Evolutionary conservation across 2,888 invertebrate species (phyloP), one percentile per base, ranked within the genome.

Genomic region (Lepidocyrtoides sp.): DNA sequence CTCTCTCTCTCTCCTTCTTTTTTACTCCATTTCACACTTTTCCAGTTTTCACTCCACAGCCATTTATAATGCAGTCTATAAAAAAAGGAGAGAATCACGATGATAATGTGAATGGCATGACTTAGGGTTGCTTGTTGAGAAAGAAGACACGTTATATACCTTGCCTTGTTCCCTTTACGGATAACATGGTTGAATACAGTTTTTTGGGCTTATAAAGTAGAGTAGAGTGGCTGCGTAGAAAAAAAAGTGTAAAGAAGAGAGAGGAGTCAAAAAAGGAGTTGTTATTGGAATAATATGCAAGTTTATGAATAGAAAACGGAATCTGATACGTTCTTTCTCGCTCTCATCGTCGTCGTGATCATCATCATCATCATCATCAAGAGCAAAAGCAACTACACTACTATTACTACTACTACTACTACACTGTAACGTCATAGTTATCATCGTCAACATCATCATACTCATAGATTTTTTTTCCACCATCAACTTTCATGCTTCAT

Each of bases 11-110:
- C 51, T 23, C 77, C 79, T 20, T 14, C 29, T 20, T 83, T 79
- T 86, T 54, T 93, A 88, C 93, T 92, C 94, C 91, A 94, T 93
- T 94, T 94, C 94, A 94, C 94, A 94, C 93, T 94, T 91, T 93
- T 94, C 93, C 85, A 91, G 92, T 94, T 94, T 91, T 89, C 91
- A 87, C 92, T 89, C 88, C 79, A 91, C 92, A 92, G 92, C 93
- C 94, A 94, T 94, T 94, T 94, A 94, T 94, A 93, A 93, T 92
- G 90, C 91, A 91, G 91, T 91, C 91, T 93, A 93, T 92, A 91
- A 92, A 93, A 79, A 72, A 60, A 12, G 41, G n/a, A n/a, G 54
- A 83, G 85, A 72, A 10, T 26, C 51, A 63, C 63, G 20, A 32
- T 75, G 91, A n/a, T n/a, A n/a, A 66, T 36, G 79, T 85, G 75